A percentile compares a stretch with the other conserved stretches of the same genome.
phyloP scores from a whole-genome alignment of 2,888 invertebrate genomes.

The Clostera curtula region DNA sequence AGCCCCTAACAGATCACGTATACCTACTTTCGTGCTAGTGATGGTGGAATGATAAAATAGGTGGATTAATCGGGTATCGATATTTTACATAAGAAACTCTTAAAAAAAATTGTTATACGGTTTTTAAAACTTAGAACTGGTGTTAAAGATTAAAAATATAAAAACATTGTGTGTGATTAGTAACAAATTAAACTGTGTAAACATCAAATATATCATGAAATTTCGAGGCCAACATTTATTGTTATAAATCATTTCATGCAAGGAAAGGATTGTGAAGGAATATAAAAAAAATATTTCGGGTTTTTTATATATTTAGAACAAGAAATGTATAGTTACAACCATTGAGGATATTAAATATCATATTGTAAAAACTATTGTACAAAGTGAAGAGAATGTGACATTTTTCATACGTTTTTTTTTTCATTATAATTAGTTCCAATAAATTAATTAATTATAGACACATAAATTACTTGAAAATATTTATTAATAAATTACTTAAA shows the following conservation, averaged over 20 bases:
- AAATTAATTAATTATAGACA: conserved; percentile 73
- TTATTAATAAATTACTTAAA: conserved; percentile 67
- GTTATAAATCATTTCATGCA: neutral
- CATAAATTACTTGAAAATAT: conserved; percentile 73
- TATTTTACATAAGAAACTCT: too few relatives aligned
- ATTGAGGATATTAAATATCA: conserved; percentile 76
- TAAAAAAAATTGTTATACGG: too few relatives aligned
- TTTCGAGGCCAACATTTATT: too few relatives aligned
- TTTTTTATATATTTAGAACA: conserved; percentile 77
- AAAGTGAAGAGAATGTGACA: conserved; percentile 74
- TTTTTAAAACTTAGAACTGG: too few relatives aligned
- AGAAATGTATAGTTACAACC: conserved; percentile 77
- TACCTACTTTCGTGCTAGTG: too few relatives aligned
- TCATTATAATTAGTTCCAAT: conserved; percentile 67
- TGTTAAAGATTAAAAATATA: too few relatives aligned
- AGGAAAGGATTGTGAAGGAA: conserved; percentile 15
- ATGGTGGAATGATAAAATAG: too few relatives aligned
- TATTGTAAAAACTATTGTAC: conserved; percentile 76
- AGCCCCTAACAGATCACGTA: too few relatives aligned
- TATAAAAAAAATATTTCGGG: conserved; percentile 41
- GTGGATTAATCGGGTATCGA: too few relatives aligned
- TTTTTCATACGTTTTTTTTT: conserved; percentile 59
- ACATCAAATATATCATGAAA: too few relatives aligned
- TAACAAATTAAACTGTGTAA: too few relatives aligned
- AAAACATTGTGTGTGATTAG: too few relatives aligned